Evolutionary conservation across 2,113 vertebrate genomes (phyloP).

Genomic region (Neolamprologus falcicula): DNA sequence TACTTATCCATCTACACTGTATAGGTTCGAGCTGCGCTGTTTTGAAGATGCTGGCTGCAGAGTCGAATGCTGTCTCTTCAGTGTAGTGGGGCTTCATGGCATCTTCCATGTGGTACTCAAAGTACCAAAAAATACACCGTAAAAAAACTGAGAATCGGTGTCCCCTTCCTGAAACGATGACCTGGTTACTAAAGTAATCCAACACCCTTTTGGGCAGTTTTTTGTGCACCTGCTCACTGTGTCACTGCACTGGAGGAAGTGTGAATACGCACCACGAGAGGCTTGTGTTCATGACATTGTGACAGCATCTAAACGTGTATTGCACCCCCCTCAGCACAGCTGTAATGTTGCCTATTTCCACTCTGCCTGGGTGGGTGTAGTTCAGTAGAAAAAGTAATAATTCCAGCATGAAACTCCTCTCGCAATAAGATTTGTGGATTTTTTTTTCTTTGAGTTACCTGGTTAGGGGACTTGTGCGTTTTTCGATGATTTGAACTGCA

Average conservation of each 20-base stretch:
- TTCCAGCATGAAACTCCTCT: not conserved
- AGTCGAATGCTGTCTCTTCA: not conserved
- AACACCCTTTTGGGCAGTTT: not conserved
- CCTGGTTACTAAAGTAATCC: not conserved
- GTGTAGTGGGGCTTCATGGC: not conserved
- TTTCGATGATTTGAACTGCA: not conserved
- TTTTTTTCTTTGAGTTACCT: not conserved
- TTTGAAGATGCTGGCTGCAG: not conserved
- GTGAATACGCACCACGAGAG: not conserved
- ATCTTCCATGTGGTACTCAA: not conserved
- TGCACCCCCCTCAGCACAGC: not conserved
- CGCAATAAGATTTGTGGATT: not conserved
- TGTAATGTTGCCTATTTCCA: not conserved
- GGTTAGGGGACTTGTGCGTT: not conserved
- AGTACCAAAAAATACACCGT: not conserved
- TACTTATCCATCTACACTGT: not conserved
- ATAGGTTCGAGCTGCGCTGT: rapidly evolving
- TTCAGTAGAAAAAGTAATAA: not conserved
- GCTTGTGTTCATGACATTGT: not conserved
- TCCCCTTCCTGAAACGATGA: not conserved
- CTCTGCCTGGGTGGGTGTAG: not conserved
- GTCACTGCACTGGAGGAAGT: not conserved
- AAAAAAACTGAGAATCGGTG: not conserved
- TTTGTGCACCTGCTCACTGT: not conserved
- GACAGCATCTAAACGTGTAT: not conserved